phyloP scores from a whole-genome alignment of 2,797 vertebrate genomes.

The Microcaecilia unicolor region DNA sequence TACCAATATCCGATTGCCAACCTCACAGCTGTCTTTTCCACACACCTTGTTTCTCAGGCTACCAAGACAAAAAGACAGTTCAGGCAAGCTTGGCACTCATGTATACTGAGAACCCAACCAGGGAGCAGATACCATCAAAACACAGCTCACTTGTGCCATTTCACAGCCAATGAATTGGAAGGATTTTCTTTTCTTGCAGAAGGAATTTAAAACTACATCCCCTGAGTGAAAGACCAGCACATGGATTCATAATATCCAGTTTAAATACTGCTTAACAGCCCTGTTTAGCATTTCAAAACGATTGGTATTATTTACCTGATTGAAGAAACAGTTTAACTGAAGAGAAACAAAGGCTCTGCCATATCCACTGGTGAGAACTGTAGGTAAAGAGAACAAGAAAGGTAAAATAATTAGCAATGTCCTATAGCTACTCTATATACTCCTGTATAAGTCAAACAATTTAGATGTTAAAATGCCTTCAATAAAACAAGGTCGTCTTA shows the following conservation, averaged over 20 bases:
- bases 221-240: constrained; percentile 58
- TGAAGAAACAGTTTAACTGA: constrained; percentile 35
- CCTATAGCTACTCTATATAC: too few relatives aligned
- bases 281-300: constrained; percentile 64
- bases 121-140: constrained; percentile 60
- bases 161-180: constrained; percentile 62
- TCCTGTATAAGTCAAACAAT: too few relatives aligned
- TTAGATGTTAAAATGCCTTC: too few relatives aligned
- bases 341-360: constrained; percentile 18
- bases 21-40: constrained; percentile 25
- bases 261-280: constrained; percentile 64
- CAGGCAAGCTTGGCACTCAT: constrained; percentile 44
- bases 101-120: constrained; percentile 59
- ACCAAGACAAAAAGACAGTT: constrained; percentile 58
- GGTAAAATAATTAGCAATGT: constrained; percentile 35
- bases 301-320: constrained; percentile 58
- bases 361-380: constrained; percentile 14
- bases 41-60: constrained; percentile 29
- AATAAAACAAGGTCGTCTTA: too few relatives aligned
- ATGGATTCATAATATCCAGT: constrained; percentile 57
- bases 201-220: constrained; percentile 69
- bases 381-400: constrained; percentile 24
- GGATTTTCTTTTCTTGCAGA: constrained; percentile 60
- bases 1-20: background rate
- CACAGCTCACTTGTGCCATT: constrained; percentile 70